Percentiles rank a stretch among this genome's conserved stretches.
These are phyloP conservation scores for Myotis lucifugus DNA, from an alignment of 2,113 vertebrate genomes.

Conservation along the genomic window DNA sequence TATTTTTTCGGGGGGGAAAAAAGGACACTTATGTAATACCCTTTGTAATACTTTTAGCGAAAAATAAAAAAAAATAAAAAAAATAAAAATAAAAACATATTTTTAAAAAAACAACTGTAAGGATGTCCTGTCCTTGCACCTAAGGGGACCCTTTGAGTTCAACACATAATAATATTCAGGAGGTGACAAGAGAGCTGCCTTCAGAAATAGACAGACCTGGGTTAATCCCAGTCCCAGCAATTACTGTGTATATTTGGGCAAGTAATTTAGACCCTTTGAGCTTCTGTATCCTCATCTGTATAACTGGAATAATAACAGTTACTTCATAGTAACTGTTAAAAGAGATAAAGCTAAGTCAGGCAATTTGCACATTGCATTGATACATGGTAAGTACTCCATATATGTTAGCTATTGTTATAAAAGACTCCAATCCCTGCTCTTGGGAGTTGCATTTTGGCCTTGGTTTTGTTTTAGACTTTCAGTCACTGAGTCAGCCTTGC, in stretches of 20 bases:
- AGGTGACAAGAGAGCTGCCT: neutral
- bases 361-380: neutral
- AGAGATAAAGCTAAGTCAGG: neutral
- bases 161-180: neutral
- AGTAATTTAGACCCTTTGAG: neutral
- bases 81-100: too few species aligned
- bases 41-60: too few species aligned
- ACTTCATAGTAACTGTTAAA: neutral
- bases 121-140: neutral
- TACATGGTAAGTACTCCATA: neutral
- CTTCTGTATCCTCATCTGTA: neutral
- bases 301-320: neutral
- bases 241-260: neutral
- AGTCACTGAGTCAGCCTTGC: conserved; percentile 42
- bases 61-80: too few species aligned
- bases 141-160: neutral
- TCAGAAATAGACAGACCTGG: neutral
- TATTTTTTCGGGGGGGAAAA: too few species aligned
- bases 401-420: neutral
- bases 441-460: conserved; percentile 49
- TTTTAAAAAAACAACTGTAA: neutral
- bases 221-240: neutral
- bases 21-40: too few species aligned
- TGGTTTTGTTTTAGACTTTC: conserved; percentile 49
- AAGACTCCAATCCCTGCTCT: neutral